Evolutionary conservation across 2,797 vertebrate species (phyloP), one percentile per base, ranked within the genome.

Genomic region (Alcedo quadribrachys): DNA sequence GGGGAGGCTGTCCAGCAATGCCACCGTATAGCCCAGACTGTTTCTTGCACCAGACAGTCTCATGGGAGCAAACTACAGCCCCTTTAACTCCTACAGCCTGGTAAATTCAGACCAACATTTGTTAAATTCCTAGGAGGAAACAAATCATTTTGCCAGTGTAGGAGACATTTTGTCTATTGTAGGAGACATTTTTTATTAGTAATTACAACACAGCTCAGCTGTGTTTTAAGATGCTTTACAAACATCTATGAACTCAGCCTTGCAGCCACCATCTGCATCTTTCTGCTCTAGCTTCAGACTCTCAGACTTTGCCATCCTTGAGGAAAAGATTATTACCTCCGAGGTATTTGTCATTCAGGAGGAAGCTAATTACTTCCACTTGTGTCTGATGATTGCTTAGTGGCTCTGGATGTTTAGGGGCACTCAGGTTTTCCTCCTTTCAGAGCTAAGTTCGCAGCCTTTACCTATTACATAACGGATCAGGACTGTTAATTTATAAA

Each of bases 291-390:
- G 46, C 70, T 88, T 91, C 91, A 91, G 62, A 85, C 32, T 87
- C 68, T 22, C 53, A 58, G 60, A 60, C 43, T 80, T 87, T 25
- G 8, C 69, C 65, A 65, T 67, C 46, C 50, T 81, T 73, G 28
- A 73, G 62, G 53, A 79, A 85, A 92, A 91, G 48, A 71, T 82
- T 62, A 86, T 77, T 81, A 53, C 33, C 30, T 81, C 57, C n/a
- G 40, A 88, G n/a, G 14, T 85, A 79, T 87, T 74, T 85, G 70
- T 92, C 74, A 61, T 87, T 81, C 85, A 86, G 69, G 62, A 87
- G 88, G 77, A 90, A 87, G 73, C 55, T 83, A 87, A 93, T 90
- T 55, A 77, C 54, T 96, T 90, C 81, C 62, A 85, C 80, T 93
- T 89, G 55, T 90, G 69, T 54, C 74, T 73, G 55, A 40, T 85